Percentiles rank a stretch among this genome's conserved stretches.
These are phyloP conservation scores for Enchytraeus crypticus DNA, from an alignment of 2,888 invertebrate genomes.

Conservation along the genomic window DNA sequence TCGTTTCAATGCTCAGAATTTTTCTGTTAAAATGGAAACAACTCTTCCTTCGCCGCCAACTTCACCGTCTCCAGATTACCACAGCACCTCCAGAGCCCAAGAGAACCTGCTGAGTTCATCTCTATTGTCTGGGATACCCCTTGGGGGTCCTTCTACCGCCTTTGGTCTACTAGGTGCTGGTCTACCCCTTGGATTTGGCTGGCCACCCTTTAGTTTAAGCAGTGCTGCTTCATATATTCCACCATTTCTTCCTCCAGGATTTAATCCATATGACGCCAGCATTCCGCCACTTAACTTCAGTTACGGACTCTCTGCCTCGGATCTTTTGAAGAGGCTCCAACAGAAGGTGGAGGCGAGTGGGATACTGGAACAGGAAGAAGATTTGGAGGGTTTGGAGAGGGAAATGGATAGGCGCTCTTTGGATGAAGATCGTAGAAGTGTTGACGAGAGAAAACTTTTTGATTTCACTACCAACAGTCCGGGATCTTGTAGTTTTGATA, in stretches of 20 bases:
- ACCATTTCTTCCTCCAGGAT: background rate
- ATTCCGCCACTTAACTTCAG: conserved; percentile 31
- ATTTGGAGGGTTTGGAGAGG: no score
- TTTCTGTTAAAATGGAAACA: no score
- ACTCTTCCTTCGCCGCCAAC: background rate
- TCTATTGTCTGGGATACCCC: background rate
- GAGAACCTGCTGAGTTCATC: background rate
- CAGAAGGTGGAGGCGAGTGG: conserved; percentile 45
- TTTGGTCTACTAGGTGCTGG: background rate
- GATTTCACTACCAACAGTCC: no score
- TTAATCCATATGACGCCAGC: conserved; percentile 31
- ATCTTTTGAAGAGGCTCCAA: conserved; percentile 44
- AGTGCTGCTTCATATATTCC: no score
- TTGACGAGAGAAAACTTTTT: no score
- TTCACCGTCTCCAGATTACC: no score
- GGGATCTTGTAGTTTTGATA: no score
- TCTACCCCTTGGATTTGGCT: conserved; percentile 10
- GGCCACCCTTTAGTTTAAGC: conserved; percentile 17
- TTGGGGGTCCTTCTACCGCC: background rate
- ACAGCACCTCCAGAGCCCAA: background rate
- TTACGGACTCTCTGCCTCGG: conserved; percentile 45
- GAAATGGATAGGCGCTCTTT: no score
- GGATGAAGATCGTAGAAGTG: no score
- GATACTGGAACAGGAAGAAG: no score
- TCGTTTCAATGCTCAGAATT: no score